Evolutionary conservation across 2,888 invertebrate species (phyloP).

Genomic region (Mayetiola destructor): DNA sequence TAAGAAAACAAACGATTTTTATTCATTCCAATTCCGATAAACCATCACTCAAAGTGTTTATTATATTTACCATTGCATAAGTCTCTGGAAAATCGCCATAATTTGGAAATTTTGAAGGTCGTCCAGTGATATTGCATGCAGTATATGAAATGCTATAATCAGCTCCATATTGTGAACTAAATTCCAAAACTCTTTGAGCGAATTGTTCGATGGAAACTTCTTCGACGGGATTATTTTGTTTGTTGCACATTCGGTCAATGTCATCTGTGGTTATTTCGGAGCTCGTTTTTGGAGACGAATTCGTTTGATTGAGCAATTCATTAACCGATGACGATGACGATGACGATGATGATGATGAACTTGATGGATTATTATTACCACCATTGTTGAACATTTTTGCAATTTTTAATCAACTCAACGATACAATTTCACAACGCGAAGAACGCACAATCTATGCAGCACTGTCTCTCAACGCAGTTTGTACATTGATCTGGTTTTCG

Average conservation of each 20-base stretch:
- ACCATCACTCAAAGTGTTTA: not conserved
- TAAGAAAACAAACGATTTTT: slow-evolving; percentile 16
- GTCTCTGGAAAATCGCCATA: slow-evolving; percentile 87
- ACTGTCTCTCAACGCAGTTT: not conserved
- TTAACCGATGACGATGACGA: not conserved
- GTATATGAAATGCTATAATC: slow-evolving; percentile 78
- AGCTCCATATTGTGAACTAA: slow-evolving; percentile 82
- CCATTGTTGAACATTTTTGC: slow-evolving; percentile 10
- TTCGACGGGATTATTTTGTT: not conserved
- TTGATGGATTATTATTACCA: not conserved
- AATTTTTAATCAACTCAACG: not conserved
- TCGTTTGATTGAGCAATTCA: not conserved
- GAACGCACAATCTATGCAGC: not conserved
- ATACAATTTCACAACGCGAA: not conserved
- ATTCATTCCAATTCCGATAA: not conserved
- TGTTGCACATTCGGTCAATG: not conserved
- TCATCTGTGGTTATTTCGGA: slow-evolving; percentile 2
- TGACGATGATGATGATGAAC: not conserved
- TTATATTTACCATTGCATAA: slow-evolving; percentile 63
- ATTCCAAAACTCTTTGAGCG: slow-evolving; percentile 63
- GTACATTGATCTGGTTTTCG: not conserved
- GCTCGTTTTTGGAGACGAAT: not conserved
- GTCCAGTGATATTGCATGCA: slow-evolving; percentile 71
- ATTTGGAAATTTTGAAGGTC: slow-evolving; percentile 69
- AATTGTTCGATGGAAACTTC: slow-evolving; percentile 48